phyloP scores from a whole-genome alignment of 2,797 vertebrate genomes.

The Sphenopsis melanotis region DNA sequence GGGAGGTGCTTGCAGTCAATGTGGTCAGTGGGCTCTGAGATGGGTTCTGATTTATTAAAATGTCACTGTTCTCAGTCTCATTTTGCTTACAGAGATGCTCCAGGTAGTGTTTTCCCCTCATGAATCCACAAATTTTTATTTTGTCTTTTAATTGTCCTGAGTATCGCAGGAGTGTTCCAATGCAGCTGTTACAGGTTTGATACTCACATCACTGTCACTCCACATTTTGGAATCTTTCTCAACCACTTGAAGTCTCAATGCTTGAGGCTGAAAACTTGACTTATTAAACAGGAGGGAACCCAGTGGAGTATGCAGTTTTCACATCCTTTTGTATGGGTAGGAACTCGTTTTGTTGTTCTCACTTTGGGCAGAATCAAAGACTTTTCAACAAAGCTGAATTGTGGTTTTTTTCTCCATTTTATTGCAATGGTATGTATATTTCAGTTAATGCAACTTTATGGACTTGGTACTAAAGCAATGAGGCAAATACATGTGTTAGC shows the following conservation, averaged over 20 bases:
- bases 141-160: neutral
- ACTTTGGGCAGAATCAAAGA: neutral
- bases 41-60: neutral
- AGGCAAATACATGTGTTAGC: neutral
- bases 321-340: neutral
- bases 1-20: neutral
- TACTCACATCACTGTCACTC: neutral
- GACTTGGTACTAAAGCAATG: neutral
- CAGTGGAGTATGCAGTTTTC: neutral
- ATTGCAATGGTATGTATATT: neutral
- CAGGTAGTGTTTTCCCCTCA: fast-evolving
- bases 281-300: neutral
- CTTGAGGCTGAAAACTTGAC: neutral
- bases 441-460: neutral
- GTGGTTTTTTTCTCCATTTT: neutral
- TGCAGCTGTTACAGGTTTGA: too few species aligned
- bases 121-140: neutral
- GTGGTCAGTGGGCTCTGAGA: neutral
- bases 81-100: neutral
- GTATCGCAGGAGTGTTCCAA: neutral
- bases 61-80: fast-evolving
- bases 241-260: neutral
- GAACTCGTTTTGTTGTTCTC: neutral
- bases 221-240: neutral
- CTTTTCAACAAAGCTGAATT: neutral